Conservation (phyloP, 2,888 invertebrate genomes). For the Meteorus colon region DNA sequence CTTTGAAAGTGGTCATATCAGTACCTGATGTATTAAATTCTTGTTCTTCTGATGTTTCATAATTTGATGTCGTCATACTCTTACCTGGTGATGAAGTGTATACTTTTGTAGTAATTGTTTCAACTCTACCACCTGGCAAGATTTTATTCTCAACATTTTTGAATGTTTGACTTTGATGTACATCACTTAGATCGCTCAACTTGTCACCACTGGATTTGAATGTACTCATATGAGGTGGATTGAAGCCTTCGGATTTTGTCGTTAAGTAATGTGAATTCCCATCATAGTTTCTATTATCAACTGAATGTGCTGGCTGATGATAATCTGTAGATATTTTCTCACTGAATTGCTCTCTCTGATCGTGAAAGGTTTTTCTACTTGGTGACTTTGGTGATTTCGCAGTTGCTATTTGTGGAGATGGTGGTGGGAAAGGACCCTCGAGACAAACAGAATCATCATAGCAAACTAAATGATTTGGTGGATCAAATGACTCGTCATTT, state of each 20-base stretch:
- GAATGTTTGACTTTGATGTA: conserved; percentile 59
- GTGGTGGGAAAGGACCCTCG: conserved; percentile 42
- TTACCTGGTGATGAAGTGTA: conserved; percentile 77
- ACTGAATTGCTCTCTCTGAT: conserved; percentile 50
- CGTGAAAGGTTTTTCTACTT: conserved; percentile 50
- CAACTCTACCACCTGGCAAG: conserved; percentile 76
- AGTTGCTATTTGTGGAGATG: conserved; percentile 30
- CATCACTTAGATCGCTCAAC: neutral
- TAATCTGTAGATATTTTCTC: conserved; percentile 51
- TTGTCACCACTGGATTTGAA: conserved; percentile 52
- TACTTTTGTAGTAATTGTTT: conserved; percentile 77
- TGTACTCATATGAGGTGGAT: conserved; percentile 58
- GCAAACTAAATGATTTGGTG: conserved; percentile 17
- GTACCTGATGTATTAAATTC: conserved; percentile 74
- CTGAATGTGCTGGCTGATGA: conserved; percentile 47
- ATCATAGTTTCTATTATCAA: conserved; percentile 49
- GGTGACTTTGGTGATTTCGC: conserved; percentile 51
- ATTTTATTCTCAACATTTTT: conserved; percentile 74
- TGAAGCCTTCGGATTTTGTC: conserved; percentile 13
- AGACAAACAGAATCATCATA: conserved; percentile 35
- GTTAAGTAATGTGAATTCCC: neutral
- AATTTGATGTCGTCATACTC: conserved; percentile 74
- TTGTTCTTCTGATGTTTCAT: conserved; percentile 76
- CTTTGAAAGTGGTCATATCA: conserved; percentile 70
- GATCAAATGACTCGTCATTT: conserved; percentile 58